Evolutionary conservation across 2,888 invertebrate species (phyloP).

Genomic region (Muscina levida): DNA sequence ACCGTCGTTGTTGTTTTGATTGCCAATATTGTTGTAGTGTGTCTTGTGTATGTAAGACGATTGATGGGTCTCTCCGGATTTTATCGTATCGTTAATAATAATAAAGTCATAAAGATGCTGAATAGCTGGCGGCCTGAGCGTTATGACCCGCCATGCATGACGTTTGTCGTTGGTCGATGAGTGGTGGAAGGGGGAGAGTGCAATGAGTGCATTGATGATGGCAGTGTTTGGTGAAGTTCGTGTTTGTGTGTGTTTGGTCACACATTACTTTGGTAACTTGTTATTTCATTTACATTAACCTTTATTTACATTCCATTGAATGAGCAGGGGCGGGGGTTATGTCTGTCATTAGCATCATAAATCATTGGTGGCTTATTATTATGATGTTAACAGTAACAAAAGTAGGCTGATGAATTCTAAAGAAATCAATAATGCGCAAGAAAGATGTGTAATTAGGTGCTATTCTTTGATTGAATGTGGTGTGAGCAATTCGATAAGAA

Average conservation of each 20-base stretch:
- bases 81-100: slow-evolving; percentile 48
- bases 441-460: slow-evolving; percentile 7
- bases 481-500: too few relatives aligned
- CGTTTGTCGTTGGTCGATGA: not conserved
- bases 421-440: slow-evolving; percentile 14
- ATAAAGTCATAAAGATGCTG: slow-evolving; percentile 59
- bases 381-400: not conserved
- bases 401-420: not conserved
- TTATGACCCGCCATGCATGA: not conserved
- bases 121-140: not conserved
- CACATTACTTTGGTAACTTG: slow-evolving; percentile 20
- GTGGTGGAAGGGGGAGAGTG: slow-evolving; percentile 12
- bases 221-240: not conserved
- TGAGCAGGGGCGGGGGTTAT: not conserved
- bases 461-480: slow-evolving; percentile 6
- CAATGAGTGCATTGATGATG: not conserved
- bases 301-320: slow-evolving; percentile 29
- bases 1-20: slow-evolving; percentile 41
- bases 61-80: slow-evolving; percentile 45
- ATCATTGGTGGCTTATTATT: slow-evolving; percentile 35
- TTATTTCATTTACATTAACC: slow-evolving; percentile 41
- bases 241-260: slow-evolving; percentile 37
- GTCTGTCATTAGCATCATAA: slow-evolving; percentile 57
- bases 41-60: not conserved
- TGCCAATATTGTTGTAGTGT: slow-evolving; percentile 26